These are phyloP conservation scores for Pammene fasciana DNA, from an alignment of 2,888 invertebrate genomes.

Conservation along the genomic window DNA sequence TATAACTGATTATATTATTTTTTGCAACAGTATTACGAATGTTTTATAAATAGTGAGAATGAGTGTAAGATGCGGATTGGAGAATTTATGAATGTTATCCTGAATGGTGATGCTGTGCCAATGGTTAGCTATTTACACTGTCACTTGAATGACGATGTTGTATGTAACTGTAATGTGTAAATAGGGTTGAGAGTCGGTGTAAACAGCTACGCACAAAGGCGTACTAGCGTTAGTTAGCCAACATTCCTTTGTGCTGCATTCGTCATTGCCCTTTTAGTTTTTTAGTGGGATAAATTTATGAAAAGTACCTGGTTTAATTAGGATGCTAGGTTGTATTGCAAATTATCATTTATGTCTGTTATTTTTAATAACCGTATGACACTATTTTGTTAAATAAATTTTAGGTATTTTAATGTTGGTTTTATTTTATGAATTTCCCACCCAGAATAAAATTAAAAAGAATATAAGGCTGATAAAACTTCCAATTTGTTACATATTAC, in stretches of 20 bases:
- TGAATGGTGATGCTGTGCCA: constrained; percentile 45
- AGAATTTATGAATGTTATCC: constrained; percentile 32
- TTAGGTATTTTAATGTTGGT: constrained; percentile 63
- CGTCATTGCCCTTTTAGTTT: constrained; percentile 69
- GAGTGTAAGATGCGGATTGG: constrained; percentile 36
- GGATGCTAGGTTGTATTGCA: constrained; percentile 82
- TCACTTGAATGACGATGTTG: constrained; percentile 40
- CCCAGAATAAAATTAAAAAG: no score
- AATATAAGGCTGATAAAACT: no score
- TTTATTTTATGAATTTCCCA: constrained; percentile 20
- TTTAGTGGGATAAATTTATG: constrained; percentile 78
- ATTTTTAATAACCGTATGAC: constrained; percentile 83
- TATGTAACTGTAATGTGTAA: constrained; percentile 48
- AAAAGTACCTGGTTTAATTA: constrained; percentile 84
- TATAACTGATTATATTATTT: constrained; percentile 54
- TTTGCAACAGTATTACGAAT: constrained; percentile 69
- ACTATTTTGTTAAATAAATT: constrained; percentile 84
- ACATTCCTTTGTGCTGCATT: constrained; percentile 83
- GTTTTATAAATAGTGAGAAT: constrained; percentile 52
- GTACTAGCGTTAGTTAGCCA: constrained; percentile 73
- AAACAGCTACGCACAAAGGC: constrained; percentile 50
- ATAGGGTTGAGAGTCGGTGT: constrained; percentile 53
- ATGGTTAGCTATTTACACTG: constrained; percentile 46
- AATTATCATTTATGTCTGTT: constrained; percentile 83
- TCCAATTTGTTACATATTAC: no score